Evolutionary conservation across 2,888 invertebrate genomes (phyloP), one percentile per base, ranked within the genome.

Genomic region (Bugula neritina): DNA sequence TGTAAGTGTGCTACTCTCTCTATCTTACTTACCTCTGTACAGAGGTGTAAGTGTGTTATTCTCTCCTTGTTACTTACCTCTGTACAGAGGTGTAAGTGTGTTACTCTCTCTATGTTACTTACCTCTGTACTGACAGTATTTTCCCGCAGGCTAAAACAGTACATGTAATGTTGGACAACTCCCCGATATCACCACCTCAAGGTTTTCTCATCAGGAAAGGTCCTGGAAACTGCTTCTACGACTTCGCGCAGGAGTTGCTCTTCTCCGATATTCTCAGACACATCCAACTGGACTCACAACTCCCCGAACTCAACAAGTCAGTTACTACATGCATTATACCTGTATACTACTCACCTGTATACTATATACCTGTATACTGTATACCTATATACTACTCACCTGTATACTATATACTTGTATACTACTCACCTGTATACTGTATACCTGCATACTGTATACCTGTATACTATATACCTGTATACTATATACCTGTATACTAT

Each of bases 221-320:
- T 23, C 90, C 91, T 2, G 92, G 92, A 1, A 89, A 89, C 82
- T 87, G 89, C 69, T 89, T 89, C 84, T 92, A 91, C 84, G 90
- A 91, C 84, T 92, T 88, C 84, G 89, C 89, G 35, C 92, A 92
- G 81, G 90, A 87, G 75, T 79, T 88, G 63, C 81, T 77, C 69
- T 85, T 86, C 72, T 79, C 78, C 70, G 74, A 73, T 13, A 29
- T 54, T 27, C n/a, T 58, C 3, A 17, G 52, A 5, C 58, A 29
- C 29, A 23, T 71, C 13, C 63, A 63, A 31, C 5, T 63, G 13
- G 63, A 63, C n/a, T 63, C 63, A 27, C 63, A 63, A 31, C 63
- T 63, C n/a, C 27, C 31, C n/a, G 27, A 25, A 27, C 63, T 27
- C 13, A 27, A 25, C 63, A 63, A 27, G 63, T 63, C 5, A 5